phyloP scores from a whole-genome alignment of 2,888 invertebrate species.

The Polylopha cassiicola region DNA sequence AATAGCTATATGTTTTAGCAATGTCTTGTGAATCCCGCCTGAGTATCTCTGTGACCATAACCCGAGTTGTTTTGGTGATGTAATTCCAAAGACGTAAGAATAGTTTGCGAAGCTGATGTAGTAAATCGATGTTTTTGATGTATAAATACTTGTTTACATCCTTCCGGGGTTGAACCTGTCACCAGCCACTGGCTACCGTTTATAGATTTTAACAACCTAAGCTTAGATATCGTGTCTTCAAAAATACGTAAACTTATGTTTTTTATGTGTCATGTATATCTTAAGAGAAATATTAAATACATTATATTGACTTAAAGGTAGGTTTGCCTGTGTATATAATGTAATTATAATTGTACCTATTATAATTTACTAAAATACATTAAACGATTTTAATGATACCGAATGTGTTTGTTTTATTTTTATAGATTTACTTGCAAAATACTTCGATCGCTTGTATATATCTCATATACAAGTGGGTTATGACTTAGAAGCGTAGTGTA shows the following conservation, averaged over 20 bases:
- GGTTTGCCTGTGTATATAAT: slow-evolving; percentile 58
- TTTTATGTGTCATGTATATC: slow-evolving; percentile 44
- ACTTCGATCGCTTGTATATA: too few relatives aligned
- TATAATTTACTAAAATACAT: slow-evolving; percentile 53
- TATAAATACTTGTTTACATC: slow-evolving; percentile 23
- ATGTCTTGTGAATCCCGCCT: slow-evolving; percentile 66
- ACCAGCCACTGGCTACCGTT: slow-evolving; percentile 26
- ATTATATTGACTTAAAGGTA: slow-evolving; percentile 34
- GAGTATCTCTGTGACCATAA: slow-evolving; percentile 71
- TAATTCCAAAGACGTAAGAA: slow-evolving; percentile 75
- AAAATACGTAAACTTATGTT: slow-evolving; percentile 36
- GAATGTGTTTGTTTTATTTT: slow-evolving; percentile 7
- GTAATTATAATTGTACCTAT: slow-evolving; percentile 61
- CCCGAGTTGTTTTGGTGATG: slow-evolving; percentile 74
- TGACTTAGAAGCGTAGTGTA: too few relatives aligned
- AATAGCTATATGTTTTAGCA: slow-evolving; percentile 28
- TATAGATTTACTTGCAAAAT: too few relatives aligned
- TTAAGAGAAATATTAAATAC: slow-evolving; percentile 29
- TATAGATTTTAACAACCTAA: slow-evolving; percentile 21
- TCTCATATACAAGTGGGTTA: too few relatives aligned
- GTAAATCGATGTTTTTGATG: slow-evolving; percentile 40
- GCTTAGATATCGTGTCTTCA: slow-evolving; percentile 31
- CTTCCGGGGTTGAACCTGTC: slow-evolving; percentile 26
- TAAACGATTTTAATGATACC: slow-evolving; percentile 53
- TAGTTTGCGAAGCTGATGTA: slow-evolving; percentile 64